phyloP scores from a whole-genome alignment of 1,140 invertebrate species.

The Drosophila rufa region DNA sequence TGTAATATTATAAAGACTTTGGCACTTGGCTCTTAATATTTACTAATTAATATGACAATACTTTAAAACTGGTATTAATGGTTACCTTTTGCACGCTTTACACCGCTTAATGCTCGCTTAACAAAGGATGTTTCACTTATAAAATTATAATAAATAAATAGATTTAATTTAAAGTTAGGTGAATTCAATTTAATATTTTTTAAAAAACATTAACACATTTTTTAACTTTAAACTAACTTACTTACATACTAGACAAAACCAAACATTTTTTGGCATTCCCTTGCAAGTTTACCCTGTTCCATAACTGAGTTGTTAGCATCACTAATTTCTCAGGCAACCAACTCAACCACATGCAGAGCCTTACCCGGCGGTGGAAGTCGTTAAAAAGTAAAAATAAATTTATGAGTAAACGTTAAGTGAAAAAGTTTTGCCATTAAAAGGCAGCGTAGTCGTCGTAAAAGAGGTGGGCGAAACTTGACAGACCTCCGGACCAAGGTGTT shows the following conservation, averaged over 20 bases:
- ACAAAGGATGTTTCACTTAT: too few species aligned
- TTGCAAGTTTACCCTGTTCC: too few species aligned
- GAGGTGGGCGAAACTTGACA: constrained; percentile 52
- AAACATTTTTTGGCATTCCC: neutral
- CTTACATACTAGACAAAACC: too few species aligned
- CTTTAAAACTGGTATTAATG: too few species aligned
- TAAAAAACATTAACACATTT: neutral
- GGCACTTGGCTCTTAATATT: too few species aligned
- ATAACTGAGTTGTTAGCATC: neutral
- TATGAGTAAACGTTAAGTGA: constrained; percentile 84
- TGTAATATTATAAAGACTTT: too few species aligned
- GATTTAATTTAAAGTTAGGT: neutral
- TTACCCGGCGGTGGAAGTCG: constrained; percentile 41
- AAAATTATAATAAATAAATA: too few species aligned
- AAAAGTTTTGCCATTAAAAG: constrained; percentile 83
- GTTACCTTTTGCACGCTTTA: neutral
- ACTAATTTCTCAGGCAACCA: constrained; percentile 7
- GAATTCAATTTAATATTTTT: neutral
- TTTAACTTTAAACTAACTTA: neutral
- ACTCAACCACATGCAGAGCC: constrained; percentile 17
- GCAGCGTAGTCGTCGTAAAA: constrained; percentile 32
- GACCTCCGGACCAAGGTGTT: constrained; percentile 64
- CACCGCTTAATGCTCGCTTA: neutral
- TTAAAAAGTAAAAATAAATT: constrained; percentile 84
- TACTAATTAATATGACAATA: neutral